phyloP scores from a whole-genome alignment of 2,888 invertebrate genomes.

The Oxyteleia sp. region DNA sequence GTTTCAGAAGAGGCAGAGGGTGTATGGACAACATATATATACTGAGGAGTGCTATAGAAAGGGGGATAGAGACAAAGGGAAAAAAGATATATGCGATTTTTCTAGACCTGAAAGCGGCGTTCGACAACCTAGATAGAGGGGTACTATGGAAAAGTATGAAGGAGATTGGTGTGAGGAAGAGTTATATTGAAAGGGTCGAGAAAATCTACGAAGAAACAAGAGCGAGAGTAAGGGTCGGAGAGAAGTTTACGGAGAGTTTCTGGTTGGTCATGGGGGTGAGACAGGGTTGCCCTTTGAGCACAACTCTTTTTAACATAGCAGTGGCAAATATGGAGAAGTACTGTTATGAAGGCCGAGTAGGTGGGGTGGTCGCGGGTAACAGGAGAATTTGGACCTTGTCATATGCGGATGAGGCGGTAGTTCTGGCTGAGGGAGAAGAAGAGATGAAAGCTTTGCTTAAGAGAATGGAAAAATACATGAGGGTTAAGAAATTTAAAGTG shows the following conservation, averaged over 20 bases:
- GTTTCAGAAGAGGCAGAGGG: too few species aligned
- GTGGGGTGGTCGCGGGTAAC: neutral
- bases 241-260: too few species aligned
- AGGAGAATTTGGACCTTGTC: neutral
- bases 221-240: too few species aligned
- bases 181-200: too few species aligned
- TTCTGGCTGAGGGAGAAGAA: neutral
- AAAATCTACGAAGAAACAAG: too few species aligned
- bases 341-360: neutral
- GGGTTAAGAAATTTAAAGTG: neutral
- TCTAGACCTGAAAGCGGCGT: too few species aligned
- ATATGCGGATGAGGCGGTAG: neutral
- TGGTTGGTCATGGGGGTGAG: neutral
- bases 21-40: too few species aligned
- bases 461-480: neutral
- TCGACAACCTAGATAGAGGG: too few species aligned
- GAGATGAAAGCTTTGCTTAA: neutral
- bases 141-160: too few species aligned
- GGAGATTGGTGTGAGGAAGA: too few species aligned
- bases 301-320: too few species aligned
- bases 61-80: neutral
- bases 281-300: neutral
- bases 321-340: neutral
- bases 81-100: neutral
- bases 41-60: conserved; percentile 20